phyloP scores from a whole-genome alignment of 2,888 invertebrate species.

The Pachymerium ferrugineum region DNA sequence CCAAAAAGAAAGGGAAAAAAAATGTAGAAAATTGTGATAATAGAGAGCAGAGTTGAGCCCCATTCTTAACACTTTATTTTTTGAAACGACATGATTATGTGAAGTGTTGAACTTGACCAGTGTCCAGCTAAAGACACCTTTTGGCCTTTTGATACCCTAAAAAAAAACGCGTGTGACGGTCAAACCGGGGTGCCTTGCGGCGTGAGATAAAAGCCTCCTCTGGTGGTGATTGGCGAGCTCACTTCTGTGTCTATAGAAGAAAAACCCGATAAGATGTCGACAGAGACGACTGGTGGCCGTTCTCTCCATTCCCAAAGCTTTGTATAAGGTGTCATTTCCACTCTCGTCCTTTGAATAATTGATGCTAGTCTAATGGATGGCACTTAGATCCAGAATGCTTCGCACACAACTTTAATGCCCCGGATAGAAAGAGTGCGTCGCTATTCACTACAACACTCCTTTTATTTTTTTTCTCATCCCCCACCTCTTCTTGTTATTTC shows the following conservation, averaged over 20 bases:
- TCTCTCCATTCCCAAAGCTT: neutral
- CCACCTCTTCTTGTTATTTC: no score
- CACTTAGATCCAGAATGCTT: neutral
- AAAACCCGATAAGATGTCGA: neutral
- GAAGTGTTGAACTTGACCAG: neutral
- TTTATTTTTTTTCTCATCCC: neutral
- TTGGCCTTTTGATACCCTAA: neutral
- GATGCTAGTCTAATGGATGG: neutral
- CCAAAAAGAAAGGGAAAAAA: no score
- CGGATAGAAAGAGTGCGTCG: neutral
- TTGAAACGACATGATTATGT: neutral
- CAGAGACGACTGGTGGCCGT: neutral
- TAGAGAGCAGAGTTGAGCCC: no score
- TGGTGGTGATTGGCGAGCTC: slow-evolving; percentile 6
- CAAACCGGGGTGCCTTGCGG: neutral
- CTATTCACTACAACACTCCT: neutral
- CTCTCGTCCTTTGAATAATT: neutral
- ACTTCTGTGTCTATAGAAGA: neutral
- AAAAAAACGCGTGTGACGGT: neutral
- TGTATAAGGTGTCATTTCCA: neutral
- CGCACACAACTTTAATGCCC: neutral
- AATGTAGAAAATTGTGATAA: no score
- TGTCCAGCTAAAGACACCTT: neutral
- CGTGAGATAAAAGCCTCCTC: neutral
- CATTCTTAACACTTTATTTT: no score